A percentile compares a stretch with the other conserved stretches of the same genome.
These are phyloP conservation scores for Spheniscus mendiculus DNA, from an alignment of 2,113 vertebrate genomes.

Conservation along the genomic window DNA sequence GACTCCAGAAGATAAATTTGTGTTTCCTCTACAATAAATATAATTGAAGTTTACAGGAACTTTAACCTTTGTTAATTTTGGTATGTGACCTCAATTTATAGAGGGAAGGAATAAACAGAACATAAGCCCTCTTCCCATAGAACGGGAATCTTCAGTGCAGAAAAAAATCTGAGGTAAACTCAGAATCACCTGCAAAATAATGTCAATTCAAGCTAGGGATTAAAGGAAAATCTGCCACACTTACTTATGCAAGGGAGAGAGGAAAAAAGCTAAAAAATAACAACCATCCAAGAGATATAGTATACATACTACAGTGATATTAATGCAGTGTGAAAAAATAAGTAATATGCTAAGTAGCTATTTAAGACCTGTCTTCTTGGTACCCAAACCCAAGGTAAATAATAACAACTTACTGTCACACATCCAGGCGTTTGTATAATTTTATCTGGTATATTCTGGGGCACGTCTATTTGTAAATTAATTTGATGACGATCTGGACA, in stretches of 20 bases:
- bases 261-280: not conserved
- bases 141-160: not conserved
- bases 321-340: not conserved
- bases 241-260: not conserved
- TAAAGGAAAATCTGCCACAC: not conserved
- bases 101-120: not conserved
- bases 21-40: not conserved
- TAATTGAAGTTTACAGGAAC: not conserved
- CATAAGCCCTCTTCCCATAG: not conserved
- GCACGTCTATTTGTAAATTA: constrained; percentile 58
- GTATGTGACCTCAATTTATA: not conserved
- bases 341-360: not conserved
- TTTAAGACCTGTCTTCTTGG: not conserved
- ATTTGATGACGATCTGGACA: constrained; percentile 75
- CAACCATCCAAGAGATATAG: not conserved
- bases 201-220: not conserved
- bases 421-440: not conserved
- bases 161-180: not conserved
- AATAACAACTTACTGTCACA: constrained; percentile 67
- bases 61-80: not conserved
- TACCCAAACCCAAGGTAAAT: not conserved
- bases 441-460: constrained; percentile 25
- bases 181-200: not conserved
- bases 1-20: not conserved
- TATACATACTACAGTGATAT: not conserved